Conservation (phyloP, 2,888 invertebrate species). For the Dolomedes plantarius region DNA sequence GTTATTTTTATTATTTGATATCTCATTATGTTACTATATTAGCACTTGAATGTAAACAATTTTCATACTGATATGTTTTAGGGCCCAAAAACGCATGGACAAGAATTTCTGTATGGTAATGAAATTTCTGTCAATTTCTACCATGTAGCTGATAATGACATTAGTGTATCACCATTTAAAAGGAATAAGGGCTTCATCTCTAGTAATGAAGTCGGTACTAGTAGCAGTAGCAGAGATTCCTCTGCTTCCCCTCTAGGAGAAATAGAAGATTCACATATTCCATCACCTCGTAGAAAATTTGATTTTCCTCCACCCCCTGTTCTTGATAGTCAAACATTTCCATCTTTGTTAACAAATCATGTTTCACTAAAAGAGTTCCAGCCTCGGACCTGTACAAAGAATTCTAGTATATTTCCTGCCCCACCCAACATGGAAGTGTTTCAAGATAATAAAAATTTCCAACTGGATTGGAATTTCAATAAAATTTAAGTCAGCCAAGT, state of each 20-base stretch:
- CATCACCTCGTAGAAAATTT: conserved; percentile 23
- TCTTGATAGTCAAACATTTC: conserved; percentile 34
- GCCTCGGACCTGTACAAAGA: background rate
- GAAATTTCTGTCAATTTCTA: conserved; percentile 81
- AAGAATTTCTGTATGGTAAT: conserved; percentile 87
- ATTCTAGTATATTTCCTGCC: background rate
- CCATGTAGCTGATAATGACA: conserved; percentile 38
- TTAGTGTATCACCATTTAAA: conserved; percentile 32
- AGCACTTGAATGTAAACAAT: too few relatives aligned
- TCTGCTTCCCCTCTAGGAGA: conserved; percentile 42
- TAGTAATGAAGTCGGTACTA: conserved; percentile 36
- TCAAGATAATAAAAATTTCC: conserved; percentile 7
- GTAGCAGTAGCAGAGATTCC: conserved; percentile 60
- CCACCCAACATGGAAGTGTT: background rate
- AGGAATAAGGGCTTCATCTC: conserved; percentile 25
- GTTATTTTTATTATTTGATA: too few relatives aligned
- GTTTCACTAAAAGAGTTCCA: background rate
- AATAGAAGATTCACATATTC: background rate
- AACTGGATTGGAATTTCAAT: conserved; percentile 37
- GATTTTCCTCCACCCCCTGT: conserved; percentile 65
- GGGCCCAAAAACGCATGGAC: conserved; percentile 89
- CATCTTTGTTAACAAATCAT: conserved; percentile 27
- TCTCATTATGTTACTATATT: too few relatives aligned
- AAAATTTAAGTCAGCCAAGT: conserved; percentile 18
- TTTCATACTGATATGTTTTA: too few relatives aligned